Evolutionary conservation across 2,797 vertebrate genomes (phyloP), one percentile per base, ranked within the genome.

Genomic region (Etheostoma perlongum): DNA sequence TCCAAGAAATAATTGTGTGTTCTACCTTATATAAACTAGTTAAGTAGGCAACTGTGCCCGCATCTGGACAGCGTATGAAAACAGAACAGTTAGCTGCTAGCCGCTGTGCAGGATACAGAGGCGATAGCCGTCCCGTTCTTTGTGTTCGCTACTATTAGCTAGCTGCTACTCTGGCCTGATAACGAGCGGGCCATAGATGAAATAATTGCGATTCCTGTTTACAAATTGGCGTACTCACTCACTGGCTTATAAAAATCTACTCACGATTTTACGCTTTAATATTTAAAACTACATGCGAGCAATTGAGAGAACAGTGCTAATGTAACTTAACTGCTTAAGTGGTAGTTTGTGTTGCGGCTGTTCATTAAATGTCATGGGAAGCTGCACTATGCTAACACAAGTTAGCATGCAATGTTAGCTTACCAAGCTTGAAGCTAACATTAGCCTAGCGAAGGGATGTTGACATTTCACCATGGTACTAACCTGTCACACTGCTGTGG

Each of bases 391-490:
- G 91, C 91, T 93, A 93, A 76, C 73, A 51, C 15, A 58, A 27
- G 78, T 82, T 91, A 92, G 90, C 86, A 81, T 76, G 62, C 72
- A 67, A 33, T 42, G 78, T 68, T 91, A 92, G 89, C 88, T 30
- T 52, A 30, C 25, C 55, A 15, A 76, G 77, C 72, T 60, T 44
- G 44, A 68, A 67, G 87, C 88, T 90, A 76, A 78, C 62, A 72
- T 55, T 91, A 92, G 88, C 88, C 71, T 82, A 87, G 87, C 89
- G 67, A 46, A 67, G 64, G 82, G 91, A 93, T 94, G 93, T 94
- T 94, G 93, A 94, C 93, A 93, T 94, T 92, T 94, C 89, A 88
- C 83, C 90, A 88, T 75, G 84, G 84, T 79, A 86, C 81, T 83
- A 82, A 82, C 60, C 82, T 89, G 85, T 68, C 88, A 89, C 83